Evolutionary conservation across 1,140 invertebrate genomes (phyloP), one percentile per base, ranked within the genome.

Genomic region (Pogonus chalceus): DNA sequence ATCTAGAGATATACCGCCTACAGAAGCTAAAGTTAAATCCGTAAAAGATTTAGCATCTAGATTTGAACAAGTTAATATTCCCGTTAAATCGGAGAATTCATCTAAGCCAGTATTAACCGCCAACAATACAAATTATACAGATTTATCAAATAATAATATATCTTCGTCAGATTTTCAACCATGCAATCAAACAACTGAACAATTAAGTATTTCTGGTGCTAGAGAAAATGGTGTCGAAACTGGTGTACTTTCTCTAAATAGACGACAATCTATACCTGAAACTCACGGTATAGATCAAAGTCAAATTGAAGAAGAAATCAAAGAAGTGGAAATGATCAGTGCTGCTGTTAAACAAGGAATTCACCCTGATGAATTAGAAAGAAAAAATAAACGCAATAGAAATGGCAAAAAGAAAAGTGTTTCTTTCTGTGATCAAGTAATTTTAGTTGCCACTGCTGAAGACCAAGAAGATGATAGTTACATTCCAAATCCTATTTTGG

Each of bases 351-450:
- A 76, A 56, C 69, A 76, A 55, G 70, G 71, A 2, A 55, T 76
- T 43, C 57, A 35, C 39, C 59, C 49, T 56, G 56, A 56, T 58
- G 58, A 53, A 56, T 58, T 56, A 51, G 59, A 20, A 59, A 60
- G 43, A 52, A 55, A 43, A 56, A 61, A 35, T 16, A 65, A 16
- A 64, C 61, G 37, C 72, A 70, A 37, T 62, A 65, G 1, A 76
- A 79, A 58, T 83, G 52, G 76, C 80, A 90, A 90, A 65, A 94
- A 94, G 76, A 94, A 94, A 68, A 91, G 88, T 60, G 92, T 95
- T 1, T 92, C 90, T 0, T 95, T 95, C 69, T 93, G 90, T 62
- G 90, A 95, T 67, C 88, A 93, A 71, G 90, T 95, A 0, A 90
- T 91, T 53, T 72, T 94, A 23, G 91, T 94, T 14, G 89, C 90